Percentiles rank a stretch among this genome's conserved stretches.
These are phyloP conservation scores for Eurytoma californica DNA, from an alignment of 2,888 invertebrate genomes.

Conservation along the genomic window DNA sequence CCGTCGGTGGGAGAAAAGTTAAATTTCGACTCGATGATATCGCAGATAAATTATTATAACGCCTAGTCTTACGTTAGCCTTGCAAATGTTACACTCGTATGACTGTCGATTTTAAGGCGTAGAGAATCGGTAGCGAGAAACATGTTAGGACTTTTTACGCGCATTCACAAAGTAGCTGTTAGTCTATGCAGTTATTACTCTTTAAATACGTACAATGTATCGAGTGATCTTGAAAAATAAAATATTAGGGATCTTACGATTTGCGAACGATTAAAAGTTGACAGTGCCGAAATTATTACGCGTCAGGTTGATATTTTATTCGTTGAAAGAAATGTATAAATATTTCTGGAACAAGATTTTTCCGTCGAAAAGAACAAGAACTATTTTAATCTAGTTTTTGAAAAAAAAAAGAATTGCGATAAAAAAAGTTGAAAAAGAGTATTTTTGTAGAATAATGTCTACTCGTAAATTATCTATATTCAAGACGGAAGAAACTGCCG, in stretches of 20 bases:
- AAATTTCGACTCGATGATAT: conserved; percentile 5
- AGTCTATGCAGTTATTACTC: conserved; percentile 43
- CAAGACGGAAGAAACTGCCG: too few species aligned
- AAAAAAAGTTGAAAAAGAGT: too few species aligned
- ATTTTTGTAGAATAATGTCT: too few species aligned
- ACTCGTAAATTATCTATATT: too few species aligned
- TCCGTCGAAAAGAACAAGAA: too few species aligned
- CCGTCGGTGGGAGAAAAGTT: not conserved
- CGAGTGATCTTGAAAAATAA: not conserved
- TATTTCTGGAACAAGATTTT: too few species aligned
- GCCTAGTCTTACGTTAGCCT: conserved; percentile 56
- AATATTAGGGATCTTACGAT: too few species aligned
- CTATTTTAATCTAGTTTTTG: too few species aligned
- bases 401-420: too few species aligned
- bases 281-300: too few species aligned
- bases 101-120: conserved; percentile 21
- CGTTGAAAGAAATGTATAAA: not conserved
- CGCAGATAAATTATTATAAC: conserved; percentile 53
- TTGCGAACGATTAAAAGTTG: too few species aligned
- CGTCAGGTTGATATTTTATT: too few species aligned
- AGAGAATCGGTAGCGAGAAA: conserved; percentile 10
- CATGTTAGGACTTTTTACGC: conserved; percentile 9
- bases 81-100: conserved; percentile 40
- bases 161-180: conserved; percentile 37
- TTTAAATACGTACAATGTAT: not conserved